Percentiles rank a stretch among this genome's conserved stretches.
These are phyloP conservation scores for Rhinoptilus africanus DNA, from an alignment of 2,113 vertebrate species.

Conservation along the genomic window DNA sequence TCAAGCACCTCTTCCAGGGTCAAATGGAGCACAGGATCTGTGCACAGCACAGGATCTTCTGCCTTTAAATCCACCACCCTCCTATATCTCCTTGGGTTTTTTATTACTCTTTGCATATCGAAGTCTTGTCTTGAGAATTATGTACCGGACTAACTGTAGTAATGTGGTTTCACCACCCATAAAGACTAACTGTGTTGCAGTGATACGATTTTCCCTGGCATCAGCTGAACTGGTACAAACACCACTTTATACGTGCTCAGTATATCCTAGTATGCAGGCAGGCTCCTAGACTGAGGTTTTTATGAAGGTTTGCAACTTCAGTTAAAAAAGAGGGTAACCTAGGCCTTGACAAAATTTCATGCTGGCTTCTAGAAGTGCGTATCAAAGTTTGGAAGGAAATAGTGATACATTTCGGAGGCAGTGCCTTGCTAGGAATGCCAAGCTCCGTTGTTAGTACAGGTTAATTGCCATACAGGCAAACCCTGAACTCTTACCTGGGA, in stretches of 20 bases:
- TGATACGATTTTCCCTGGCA: neutral
- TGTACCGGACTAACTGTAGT: neutral
- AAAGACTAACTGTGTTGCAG: neutral
- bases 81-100: neutral
- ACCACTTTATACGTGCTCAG: neutral
- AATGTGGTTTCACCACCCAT: neutral
- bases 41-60: neutral
- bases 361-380: neutral
- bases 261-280: neutral
- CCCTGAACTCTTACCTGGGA: conserved; percentile 47
- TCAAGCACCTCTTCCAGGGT: neutral
- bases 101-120: neutral
- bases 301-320: neutral
- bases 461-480: conserved; percentile 19
- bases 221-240: neutral
- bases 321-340: neutral
- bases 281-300: neutral
- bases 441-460: neutral
- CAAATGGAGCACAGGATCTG: neutral
- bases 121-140: neutral
- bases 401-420: neutral
- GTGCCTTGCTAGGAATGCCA: neutral
- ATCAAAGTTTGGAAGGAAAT: conserved; percentile 22
- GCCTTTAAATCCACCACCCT: neutral
- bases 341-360: neutral